Evolutionary conservation across 2,888 invertebrate species (phyloP), one percentile per base, ranked within the genome.

Genomic region (Drosophila crucigera): DNA sequence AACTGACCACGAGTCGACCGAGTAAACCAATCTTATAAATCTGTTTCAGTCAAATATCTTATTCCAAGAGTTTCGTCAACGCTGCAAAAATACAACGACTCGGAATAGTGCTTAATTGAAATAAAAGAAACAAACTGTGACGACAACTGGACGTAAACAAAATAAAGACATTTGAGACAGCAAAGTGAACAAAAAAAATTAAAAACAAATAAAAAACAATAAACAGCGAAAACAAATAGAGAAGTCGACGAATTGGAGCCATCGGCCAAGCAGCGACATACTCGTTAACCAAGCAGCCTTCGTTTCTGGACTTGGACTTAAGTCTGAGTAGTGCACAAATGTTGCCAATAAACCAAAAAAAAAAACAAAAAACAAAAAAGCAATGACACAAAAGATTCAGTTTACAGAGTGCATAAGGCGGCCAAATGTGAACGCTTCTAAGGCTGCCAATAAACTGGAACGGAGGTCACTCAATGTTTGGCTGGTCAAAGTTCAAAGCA

Each of bases 341-440:
- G 11, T 43, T 11, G n/a, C 61, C 63, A 72, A 71, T 71, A 65
- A 62, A 53, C 39, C 37, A 39, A 61, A 50, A 59, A 33, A 33
- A 61, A 62, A 31, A 30, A 30, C 1, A 30, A 30, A 30, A 30
- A 30, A 7, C 1, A 78, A 81, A 77, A 82, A 83, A 76, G 77
- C 80, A 91, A 83, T 90, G 90, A 84, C 91, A 90, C 83, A 86
- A 83, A 84, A 89, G 83, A 86, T 82, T 85, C 86, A 79, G 82
- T 82, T 90, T 80, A 76, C 90, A 67, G 33, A 16, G 30, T 31
- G 60, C 70, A 55, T 14, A 62, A 72, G 53, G 58, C 70, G 75
- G 63, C 59, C 78, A 86, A 84, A 89, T 79, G 90, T 80, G 77
- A 86, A 76, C 73, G 78, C 65, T 84, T 74, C 67, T 80, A 74